A percentile compares a stretch with the other conserved stretches of the same genome.
phyloP scores from a whole-genome alignment of 2,888 invertebrate genomes.

The Syritta pipiens region DNA sequence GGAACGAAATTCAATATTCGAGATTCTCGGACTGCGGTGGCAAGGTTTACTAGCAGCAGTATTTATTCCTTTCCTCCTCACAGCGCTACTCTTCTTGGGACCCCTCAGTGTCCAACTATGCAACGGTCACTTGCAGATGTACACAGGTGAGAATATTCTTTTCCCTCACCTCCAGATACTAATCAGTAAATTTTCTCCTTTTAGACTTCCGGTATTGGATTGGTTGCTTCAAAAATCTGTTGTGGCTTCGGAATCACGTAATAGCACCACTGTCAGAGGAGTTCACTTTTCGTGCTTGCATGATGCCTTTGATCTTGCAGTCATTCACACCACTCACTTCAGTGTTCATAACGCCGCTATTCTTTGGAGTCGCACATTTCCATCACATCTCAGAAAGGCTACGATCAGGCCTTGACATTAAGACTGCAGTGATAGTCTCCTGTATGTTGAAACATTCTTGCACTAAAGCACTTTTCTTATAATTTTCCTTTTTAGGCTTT shows the following conservation, averaged over 20 bases:
- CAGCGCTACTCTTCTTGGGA: conserved; percentile 90
- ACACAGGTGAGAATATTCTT: conserved; percentile 81
- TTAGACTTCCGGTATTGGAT: conserved; percentile 87
- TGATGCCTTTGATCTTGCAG: conserved; percentile 93
- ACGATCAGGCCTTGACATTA: conserved; percentile 85
- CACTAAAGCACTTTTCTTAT: neutral
- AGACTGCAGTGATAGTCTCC: conserved; percentile 85
- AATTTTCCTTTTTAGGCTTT: conserved; percentile 82
- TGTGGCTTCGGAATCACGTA: conserved; percentile 93
- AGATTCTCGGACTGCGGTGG: conserved; percentile 87
- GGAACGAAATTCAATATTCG: conserved; percentile 83
- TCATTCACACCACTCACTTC: conserved; percentile 87
- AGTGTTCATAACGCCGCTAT: conserved; percentile 91
- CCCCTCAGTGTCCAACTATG: conserved; percentile 87
- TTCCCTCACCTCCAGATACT: no score
- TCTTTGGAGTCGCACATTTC: conserved; percentile 96
- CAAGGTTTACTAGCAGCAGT: conserved; percentile 87
- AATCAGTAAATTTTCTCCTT: neutral
- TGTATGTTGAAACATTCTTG: conserved; percentile 83
- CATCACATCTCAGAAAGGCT: conserved; percentile 93
- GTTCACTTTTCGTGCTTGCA: conserved; percentile 96
- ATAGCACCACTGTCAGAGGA: conserved; percentile 97
- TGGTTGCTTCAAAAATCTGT: conserved; percentile 85
- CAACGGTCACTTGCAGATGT: conserved; percentile 85
- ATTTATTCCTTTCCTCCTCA: conserved; percentile 87